phyloP scores from a whole-genome alignment of 2,888 invertebrate genomes.

The Drosophila eohydei region DNA sequence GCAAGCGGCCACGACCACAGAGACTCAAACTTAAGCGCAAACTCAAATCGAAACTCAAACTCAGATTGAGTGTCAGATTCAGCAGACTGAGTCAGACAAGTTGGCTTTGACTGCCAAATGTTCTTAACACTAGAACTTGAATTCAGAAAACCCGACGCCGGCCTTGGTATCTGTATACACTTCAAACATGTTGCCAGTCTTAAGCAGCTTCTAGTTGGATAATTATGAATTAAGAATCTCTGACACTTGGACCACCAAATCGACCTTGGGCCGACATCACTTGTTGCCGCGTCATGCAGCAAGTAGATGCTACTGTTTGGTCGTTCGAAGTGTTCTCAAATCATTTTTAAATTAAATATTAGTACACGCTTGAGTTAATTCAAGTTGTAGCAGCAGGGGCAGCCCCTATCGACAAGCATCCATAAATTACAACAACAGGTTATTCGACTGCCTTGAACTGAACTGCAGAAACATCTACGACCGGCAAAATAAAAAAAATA shows the following conservation, averaged over 20 bases:
- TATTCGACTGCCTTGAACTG: constrained; percentile 67
- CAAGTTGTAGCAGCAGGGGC: constrained; percentile 18
- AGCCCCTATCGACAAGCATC: constrained; percentile 19
- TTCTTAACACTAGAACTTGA: constrained; percentile 55
- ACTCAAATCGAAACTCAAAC: not conserved
- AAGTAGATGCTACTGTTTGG: constrained; percentile 45
- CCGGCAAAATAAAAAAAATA: not conserved
- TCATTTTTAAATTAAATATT: constrained; percentile 35
- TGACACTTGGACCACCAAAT: constrained; percentile 30
- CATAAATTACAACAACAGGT: constrained; percentile 45
- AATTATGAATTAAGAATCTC: constrained; percentile 52
- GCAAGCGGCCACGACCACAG: constrained; percentile 44
- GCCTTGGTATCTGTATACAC: constrained; percentile 52
- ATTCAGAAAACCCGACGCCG: constrained; percentile 50
- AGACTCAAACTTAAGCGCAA: constrained; percentile 16
- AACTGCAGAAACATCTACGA: constrained; percentile 30
- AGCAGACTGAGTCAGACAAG: constrained; percentile 20
- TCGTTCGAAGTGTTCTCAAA: constrained; percentile 34
- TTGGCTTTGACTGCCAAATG: constrained; percentile 51
- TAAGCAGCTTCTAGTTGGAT: constrained; percentile 30
- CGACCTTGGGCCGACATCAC: constrained; percentile 50
- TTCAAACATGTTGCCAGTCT: constrained; percentile 19
- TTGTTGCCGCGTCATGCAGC: constrained; percentile 53
- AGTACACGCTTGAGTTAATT: constrained; percentile 25
- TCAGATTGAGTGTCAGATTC: constrained; percentile 4